Evolutionary conservation across 2,888 invertebrate genomes (phyloP), one percentile per base, ranked within the genome.

Genomic region (Acheta domesticus): DNA sequence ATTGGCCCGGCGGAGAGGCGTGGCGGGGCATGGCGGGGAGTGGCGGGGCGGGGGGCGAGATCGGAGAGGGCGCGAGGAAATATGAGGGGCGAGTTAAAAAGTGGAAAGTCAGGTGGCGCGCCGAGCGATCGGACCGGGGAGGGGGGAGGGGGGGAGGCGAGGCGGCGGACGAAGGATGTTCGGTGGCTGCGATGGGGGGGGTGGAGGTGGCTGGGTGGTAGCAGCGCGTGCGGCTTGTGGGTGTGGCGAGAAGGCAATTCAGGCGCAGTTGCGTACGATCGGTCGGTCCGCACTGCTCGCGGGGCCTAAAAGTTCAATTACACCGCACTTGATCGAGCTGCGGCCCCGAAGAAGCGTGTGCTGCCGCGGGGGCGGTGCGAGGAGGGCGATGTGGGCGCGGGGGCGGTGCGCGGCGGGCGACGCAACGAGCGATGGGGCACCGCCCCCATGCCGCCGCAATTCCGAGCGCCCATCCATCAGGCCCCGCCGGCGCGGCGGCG

Each of bases 281-380:
- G 36, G 36, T 36, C 36, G 36, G 36, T 36, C 8, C 8, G 36
- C 36, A 5, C 36, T 1, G 36, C 36, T 36, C 36, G 48, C 49
- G 16, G 75, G 16, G 75, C 48, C 75, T 79, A 50, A 77, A 77
- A 77, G 62, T 77, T 36, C 77, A 80, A 80, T 80, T 80, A 80
- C 80, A 75, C 76, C 76, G 78, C 80, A 80, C 78, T 78, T 80
- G 80, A 80, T 80, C 80, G 80, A 78, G 76, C 80, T 21, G 11
- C 48, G 78, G 75, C 78, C 78, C 14, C 1, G 73, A 48, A 74
- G 78, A 20, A n/a, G 21, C n/a, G 19, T 23, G n/a, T n/a, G n/a
- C 74, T 78, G 11, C 77, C 74, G 49, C 74, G 74, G 36, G 36
- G 36, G 36, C 8, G 36, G 36, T 0, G 36, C 36, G 23, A n/a